These are phyloP conservation scores for Parazoanthus swiftii DNA, from an alignment of 92 coral and sea anemone genomes.

Conservation along the genomic window DNA sequence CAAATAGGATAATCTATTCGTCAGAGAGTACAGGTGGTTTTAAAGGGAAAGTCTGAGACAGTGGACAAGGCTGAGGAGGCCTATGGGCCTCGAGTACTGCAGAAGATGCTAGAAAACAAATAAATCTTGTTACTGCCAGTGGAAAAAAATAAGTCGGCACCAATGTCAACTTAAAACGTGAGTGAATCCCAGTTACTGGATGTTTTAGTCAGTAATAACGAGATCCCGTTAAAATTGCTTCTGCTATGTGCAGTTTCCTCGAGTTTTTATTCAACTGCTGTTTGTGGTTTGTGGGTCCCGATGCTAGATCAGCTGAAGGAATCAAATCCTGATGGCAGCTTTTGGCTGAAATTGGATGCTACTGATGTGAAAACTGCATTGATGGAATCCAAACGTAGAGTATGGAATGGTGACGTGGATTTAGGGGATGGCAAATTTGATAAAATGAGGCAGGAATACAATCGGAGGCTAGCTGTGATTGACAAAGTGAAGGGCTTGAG, in stretches of 20 bases:
- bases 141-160: not conserved
- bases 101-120: no score
- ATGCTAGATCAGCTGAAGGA: not conserved
- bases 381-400: conserved; percentile 30
- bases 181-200: no score
- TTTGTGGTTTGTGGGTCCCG: not conserved
- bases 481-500: not conserved
- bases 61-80: not conserved
- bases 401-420: conserved; percentile 37
- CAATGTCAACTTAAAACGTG: not conserved
- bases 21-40: not conserved
- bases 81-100: not conserved
- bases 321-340: conserved; percentile 33
- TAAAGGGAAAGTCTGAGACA: not conserved
- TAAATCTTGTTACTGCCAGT: not conserved
- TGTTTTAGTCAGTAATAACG: no score
- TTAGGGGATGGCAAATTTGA: conserved; percentile 23
- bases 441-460: not conserved
- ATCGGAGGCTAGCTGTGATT: not conserved
- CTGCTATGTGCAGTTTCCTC: not conserved
- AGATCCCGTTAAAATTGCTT: no score
- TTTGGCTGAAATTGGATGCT: conserved; percentile 42
- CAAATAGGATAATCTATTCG: not conserved
- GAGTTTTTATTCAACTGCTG: not conserved
- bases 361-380: conserved; percentile 34